phyloP scores from a whole-genome alignment of 2,888 invertebrate genomes.

The Magallana nippona region DNA sequence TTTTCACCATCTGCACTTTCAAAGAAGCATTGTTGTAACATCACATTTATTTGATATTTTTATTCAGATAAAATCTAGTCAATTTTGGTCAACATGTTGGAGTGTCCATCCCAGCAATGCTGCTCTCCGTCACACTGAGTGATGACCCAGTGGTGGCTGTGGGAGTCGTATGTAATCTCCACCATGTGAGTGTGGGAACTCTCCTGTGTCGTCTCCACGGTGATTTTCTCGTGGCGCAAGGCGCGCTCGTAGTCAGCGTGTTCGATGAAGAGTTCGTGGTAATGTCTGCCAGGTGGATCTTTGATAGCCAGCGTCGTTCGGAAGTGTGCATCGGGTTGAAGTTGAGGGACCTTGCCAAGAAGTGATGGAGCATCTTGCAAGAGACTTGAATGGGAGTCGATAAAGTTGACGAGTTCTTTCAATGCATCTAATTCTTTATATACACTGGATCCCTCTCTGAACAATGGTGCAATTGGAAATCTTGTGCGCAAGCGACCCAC shows the following conservation, averaged over 20 bases:
- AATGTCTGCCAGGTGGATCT: constrained; percentile 57
- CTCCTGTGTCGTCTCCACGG: constrained; percentile 54
- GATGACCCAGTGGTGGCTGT: constrained; percentile 34
- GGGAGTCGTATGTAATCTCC: constrained; percentile 47
- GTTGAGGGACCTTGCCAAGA: not conserved
- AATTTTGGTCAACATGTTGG: not conserved
- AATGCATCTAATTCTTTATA: constrained; percentile 68
- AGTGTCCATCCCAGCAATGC: constrained; percentile 61
- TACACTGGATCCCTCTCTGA: constrained; percentile 64
- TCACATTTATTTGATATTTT: no score
- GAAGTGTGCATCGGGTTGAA: not conserved
- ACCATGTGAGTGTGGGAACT: constrained; percentile 63
- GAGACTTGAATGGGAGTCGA: constrained; percentile 55
- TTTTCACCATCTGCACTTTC: no score
- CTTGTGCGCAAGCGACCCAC: constrained; percentile 67
- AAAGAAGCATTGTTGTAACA: no score
- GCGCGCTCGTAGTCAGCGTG: constrained; percentile 50
- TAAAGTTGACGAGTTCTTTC: constrained; percentile 58
- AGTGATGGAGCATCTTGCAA: constrained; percentile 55
- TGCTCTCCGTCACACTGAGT: constrained; percentile 54
- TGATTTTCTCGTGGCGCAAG: constrained; percentile 47
- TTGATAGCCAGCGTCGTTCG: not conserved
- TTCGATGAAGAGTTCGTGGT: constrained; percentile 58
- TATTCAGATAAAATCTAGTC: no score
- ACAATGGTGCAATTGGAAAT: constrained; percentile 69